Evolutionary conservation across 2,888 invertebrate genomes (phyloP).

Genomic region (Eretmocerus hayati): DNA sequence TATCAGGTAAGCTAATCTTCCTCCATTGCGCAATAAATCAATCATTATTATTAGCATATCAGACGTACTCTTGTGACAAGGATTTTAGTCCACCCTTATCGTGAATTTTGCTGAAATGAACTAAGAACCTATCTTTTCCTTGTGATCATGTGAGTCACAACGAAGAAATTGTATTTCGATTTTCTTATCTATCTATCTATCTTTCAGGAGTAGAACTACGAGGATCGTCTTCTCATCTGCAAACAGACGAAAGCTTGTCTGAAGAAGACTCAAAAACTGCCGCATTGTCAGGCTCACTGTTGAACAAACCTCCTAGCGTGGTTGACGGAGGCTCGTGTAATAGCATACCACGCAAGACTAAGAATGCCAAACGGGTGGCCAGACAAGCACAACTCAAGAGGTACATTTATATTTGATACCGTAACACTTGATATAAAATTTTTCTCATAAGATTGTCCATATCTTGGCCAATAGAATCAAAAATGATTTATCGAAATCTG

Average conservation of each 20-base stretch:
- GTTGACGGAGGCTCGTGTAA: constrained; percentile 47
- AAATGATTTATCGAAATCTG: too few species aligned
- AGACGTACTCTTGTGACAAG: too few species aligned
- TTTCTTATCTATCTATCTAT: too few species aligned
- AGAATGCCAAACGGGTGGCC: constrained; percentile 51
- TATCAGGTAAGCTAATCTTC: constrained; percentile 31
- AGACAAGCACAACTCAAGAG: constrained; percentile 66
- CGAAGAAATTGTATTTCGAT: too few species aligned
- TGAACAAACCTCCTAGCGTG: constrained; percentile 32
- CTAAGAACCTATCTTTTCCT: too few species aligned
- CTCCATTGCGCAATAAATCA: too few species aligned
- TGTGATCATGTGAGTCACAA: too few species aligned
- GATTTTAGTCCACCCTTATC: too few species aligned
- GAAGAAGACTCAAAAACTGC: constrained; percentile 49
- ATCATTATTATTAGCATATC: too few species aligned
- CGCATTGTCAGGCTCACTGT: constrained; percentile 45
- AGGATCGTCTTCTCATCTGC: neutral
- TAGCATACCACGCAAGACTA: constrained; percentile 47
- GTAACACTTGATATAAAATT: neutral
- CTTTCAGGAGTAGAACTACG: neutral
- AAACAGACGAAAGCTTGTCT: constrained; percentile 50
- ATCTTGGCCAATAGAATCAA: too few species aligned
- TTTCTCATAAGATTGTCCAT: too few species aligned
- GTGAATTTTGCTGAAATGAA: too few species aligned
- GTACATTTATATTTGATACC: constrained; percentile 36